Evolutionary conservation across 2,797 vertebrate species (phyloP).

Genomic region (Notolepis coatsorum): DNA sequence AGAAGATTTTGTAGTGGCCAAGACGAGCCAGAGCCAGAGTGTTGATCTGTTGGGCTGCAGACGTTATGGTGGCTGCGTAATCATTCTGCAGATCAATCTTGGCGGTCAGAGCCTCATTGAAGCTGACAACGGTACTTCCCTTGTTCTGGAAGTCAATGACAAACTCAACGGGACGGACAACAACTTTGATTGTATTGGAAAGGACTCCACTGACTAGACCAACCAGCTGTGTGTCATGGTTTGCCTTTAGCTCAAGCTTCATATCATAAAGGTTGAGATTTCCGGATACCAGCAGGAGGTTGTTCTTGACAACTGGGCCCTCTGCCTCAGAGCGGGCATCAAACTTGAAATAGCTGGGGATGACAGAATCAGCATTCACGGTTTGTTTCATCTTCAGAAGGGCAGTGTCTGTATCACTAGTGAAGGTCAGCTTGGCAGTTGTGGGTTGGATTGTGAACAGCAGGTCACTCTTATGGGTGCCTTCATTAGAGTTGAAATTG

Average conservation of each 20-base stretch:
- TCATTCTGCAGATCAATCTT: slow-evolving; percentile 87
- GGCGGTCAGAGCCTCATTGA: slow-evolving; percentile 79
- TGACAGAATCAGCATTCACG: slow-evolving; percentile 68
- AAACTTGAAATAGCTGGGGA: slow-evolving; percentile 71
- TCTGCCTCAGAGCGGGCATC: slow-evolving; percentile 80
- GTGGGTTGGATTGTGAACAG: slow-evolving; percentile 69
- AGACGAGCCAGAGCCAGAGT: slow-evolving; percentile 81
- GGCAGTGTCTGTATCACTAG: slow-evolving; percentile 73
- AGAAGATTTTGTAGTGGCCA: slow-evolving; percentile 85
- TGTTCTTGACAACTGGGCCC: slow-evolving; percentile 81
- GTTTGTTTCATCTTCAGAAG: slow-evolving; percentile 79
- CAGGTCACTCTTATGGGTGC: slow-evolving; percentile 65
- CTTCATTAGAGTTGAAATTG: slow-evolving; percentile 83
- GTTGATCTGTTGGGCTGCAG: slow-evolving; percentile 75
- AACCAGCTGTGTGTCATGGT: slow-evolving; percentile 78
- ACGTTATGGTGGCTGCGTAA: slow-evolving; percentile 77
- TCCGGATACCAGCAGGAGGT: slow-evolving; percentile 74
- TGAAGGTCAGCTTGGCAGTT: slow-evolving; percentile 67
- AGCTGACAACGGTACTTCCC: slow-evolving; percentile 82
- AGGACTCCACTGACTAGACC: slow-evolving; percentile 80
- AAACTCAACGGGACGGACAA: slow-evolving; percentile 75
- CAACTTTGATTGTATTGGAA: slow-evolving; percentile 78
- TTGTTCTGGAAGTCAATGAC: slow-evolving; percentile 81
- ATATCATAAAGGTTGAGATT: slow-evolving; percentile 65
- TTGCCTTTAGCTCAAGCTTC: slow-evolving; percentile 76